A percentile compares a stretch with the other conserved stretches of the same genome.
Evolutionary conservation across 2,113 vertebrate genomes (phyloP).

Genomic region (Alexandromys fortis): DNA sequence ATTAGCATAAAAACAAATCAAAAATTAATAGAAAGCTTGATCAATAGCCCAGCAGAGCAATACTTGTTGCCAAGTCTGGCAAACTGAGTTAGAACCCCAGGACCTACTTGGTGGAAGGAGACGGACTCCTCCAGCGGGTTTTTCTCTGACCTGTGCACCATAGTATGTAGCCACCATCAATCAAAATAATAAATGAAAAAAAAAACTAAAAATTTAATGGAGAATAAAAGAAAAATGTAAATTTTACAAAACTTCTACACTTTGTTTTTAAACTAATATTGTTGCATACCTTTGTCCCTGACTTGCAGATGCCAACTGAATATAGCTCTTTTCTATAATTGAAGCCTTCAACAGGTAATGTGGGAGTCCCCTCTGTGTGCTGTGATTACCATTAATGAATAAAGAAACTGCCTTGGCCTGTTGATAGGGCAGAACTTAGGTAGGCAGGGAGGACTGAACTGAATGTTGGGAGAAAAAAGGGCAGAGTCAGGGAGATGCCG

Average conservation of each 20-base stretch:
- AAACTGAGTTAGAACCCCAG: neutral
- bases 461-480: too few relatives aligned
- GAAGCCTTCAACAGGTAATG: too few relatives aligned
- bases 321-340: neutral
- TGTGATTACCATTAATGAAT: too few relatives aligned
- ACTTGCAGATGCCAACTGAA: neutral
- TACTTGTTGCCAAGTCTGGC: neutral
- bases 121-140: too few relatives aligned
- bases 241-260: neutral
- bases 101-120: neutral
- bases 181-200: neutral
- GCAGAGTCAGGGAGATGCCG: too few relatives aligned
- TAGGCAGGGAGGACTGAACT: too few relatives aligned
- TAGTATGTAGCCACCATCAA: neutral
- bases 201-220: neutral
- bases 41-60: neutral
- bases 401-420: too few relatives aligned
- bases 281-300: neutral
- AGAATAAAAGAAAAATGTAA: neutral
- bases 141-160: neutral
- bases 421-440: too few relatives aligned
- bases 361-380: too few relatives aligned
- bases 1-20: neutral
- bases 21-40: neutral
- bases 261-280: neutral